Base-by-base conservation (phyloP, 2,797 vertebrate genomes). In the Oreonectes daqikongensis region DNA sequence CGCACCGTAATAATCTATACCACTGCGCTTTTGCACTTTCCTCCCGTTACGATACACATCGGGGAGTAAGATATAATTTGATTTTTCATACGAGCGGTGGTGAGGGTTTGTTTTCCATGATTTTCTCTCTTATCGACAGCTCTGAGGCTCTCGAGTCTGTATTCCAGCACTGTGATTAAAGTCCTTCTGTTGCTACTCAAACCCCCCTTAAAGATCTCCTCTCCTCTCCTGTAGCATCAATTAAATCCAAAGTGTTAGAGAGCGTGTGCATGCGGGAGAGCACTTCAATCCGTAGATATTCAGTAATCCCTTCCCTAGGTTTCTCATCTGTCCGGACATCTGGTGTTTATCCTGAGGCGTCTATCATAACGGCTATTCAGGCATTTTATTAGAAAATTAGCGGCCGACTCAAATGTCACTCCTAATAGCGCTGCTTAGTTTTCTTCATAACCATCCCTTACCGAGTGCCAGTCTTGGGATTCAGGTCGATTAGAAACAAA, bases 331-430 rank as follows among this genome's bases (percentile, higher is more conserved):
- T 85, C 86, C 80, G 84, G 87, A 87, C 90, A 92, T 87, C 87
- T 92, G 85, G 80, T 93, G 88, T 90, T 92, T 87, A 89, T 88
- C 87, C 85, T 87, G 66, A 79, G 81, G 79, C 85, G 84, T 87
- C 84, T 81, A 81, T 90, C 90, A 87, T 85, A 90, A 86, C 87
- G 91, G 84, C 83, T 90, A 91, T 88, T 88, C 88, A 88, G 89
- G 89, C 89, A 82, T 87, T 86, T 76, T 81, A 86, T 86, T 83
- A 87, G 78, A 90, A 88, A 90, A 88, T 86, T 85, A 87, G 86
- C 81, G 79, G 84, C 83, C 60, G 90, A 88, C 85, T 82, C 69
- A 85, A 84, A 75, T 86, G 87, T 84, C 88, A 90, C 74, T 89
- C 85, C 85, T 87, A 84, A 89, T 86, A 81, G 77, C 53, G 63